These are phyloP conservation scores for Temnothorax rugatulus DNA, from an alignment of 2,888 invertebrate genomes.

Conservation along the genomic window DNA sequence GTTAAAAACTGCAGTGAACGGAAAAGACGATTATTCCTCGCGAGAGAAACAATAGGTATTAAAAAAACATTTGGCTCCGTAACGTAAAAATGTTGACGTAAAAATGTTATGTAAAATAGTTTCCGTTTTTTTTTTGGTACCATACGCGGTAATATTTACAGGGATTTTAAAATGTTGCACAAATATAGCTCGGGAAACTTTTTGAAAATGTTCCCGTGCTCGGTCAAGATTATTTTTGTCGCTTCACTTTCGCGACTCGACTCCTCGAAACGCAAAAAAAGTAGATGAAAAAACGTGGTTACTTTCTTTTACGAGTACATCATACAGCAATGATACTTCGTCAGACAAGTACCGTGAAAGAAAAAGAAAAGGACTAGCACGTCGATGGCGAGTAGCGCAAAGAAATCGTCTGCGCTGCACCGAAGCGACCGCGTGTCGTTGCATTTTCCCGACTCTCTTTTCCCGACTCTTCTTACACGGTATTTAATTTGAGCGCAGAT, in stretches of 20 bases:
- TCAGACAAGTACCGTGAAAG: constrained; percentile 3
- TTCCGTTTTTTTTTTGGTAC: background rate
- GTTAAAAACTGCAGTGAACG: background rate
- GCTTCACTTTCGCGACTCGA: background rate
- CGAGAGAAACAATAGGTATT: background rate
- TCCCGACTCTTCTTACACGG: constrained; percentile 19
- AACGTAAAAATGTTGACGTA: background rate
- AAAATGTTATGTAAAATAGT: constrained; percentile 5
- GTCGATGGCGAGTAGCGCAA: constrained; percentile 5
- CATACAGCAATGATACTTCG: constrained; percentile 11
- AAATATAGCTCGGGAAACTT: background rate
- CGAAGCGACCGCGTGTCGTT: constrained; percentile 25
- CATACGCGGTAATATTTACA: background rate
- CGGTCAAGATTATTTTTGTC: constrained; percentile 2
- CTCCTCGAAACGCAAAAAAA: background rate
- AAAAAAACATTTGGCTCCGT: background rate
- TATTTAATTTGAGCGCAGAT: constrained; percentile 45
- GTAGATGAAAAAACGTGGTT: background rate
- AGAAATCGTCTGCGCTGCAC: background rate
- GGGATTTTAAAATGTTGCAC: background rate
- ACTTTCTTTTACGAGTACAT: constrained; percentile 10
- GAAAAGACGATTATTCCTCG: background rate
- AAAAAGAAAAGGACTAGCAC: background rate
- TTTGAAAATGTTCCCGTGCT: background rate
- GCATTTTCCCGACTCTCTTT: constrained; percentile 9